These are phyloP conservation scores for Drosophila aff. DNA, from an alignment of 1,140 invertebrate genomes.

Conservation along the genomic window DNA sequence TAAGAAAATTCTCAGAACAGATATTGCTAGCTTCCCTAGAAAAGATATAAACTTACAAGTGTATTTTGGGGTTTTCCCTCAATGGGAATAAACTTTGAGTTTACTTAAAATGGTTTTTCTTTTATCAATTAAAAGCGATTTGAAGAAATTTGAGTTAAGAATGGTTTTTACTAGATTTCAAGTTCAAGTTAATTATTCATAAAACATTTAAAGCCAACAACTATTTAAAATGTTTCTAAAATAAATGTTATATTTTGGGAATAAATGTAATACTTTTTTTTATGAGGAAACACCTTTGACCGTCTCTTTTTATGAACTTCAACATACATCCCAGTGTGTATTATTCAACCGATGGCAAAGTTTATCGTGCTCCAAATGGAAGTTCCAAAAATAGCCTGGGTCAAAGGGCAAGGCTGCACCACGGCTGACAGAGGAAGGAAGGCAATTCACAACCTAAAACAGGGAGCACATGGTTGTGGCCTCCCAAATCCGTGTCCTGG, in stretches of 20 bases:
- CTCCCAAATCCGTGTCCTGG: slow-evolving; percentile 3
- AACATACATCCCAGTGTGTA: background rate
- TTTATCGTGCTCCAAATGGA: slow-evolving; percentile 6
- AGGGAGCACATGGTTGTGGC: background rate
- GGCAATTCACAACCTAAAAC: slow-evolving; percentile 4
- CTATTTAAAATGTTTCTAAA: background rate
- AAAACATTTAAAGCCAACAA: too few relatives aligned
- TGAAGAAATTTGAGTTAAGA: background rate
- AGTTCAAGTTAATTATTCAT: background rate
- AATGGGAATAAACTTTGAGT: background rate
- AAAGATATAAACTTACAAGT: background rate
- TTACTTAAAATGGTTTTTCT: background rate
- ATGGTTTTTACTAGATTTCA: background rate
- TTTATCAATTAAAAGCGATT: background rate
- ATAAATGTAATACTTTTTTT: too few relatives aligned
- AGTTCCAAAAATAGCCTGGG: slow-evolving; percentile 27
- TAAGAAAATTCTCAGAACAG: background rate
- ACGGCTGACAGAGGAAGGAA: slow-evolving; percentile 6
- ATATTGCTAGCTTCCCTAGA: background rate
- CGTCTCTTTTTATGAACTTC: background rate
- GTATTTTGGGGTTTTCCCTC: background rate
- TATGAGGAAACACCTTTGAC: too few relatives aligned
- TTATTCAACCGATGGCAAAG: slow-evolving; percentile 6
- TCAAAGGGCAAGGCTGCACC: slow-evolving; percentile 43
- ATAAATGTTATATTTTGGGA: background rate